These are phyloP conservation scores for Tiliacea aurago DNA, from an alignment of 2,888 invertebrate genomes.

Conservation along the genomic window DNA sequence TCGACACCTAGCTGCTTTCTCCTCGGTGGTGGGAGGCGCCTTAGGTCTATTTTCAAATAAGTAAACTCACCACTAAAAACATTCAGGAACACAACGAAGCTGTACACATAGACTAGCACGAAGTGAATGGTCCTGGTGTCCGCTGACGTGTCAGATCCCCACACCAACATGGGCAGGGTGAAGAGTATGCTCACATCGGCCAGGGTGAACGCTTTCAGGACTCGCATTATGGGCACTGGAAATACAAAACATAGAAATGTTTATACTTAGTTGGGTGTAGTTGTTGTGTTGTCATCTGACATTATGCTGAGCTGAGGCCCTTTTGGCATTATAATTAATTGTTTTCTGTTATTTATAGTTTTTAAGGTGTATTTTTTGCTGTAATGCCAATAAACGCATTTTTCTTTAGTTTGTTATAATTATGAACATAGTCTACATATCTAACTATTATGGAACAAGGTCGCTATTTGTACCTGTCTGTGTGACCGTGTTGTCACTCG, in stretches of 20 bases:
- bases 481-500: neutral
- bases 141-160: slow-evolving; percentile 84
- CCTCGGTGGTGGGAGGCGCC: too few species aligned
- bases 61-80: slow-evolving; percentile 91
- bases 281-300: too few species aligned
- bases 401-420: too few species aligned
- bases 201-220: slow-evolving; percentile 91
- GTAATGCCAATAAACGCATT: too few species aligned
- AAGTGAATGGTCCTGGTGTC: slow-evolving; percentile 85
- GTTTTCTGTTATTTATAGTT: too few species aligned
- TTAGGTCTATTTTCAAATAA: neutral
- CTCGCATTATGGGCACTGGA: slow-evolving; percentile 74
- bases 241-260: slow-evolving; percentile 30
- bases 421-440: neutral
- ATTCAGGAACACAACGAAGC: slow-evolving; percentile 91
- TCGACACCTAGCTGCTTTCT: neutral
- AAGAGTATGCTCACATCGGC: slow-evolving; percentile 91
- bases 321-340: too few species aligned
- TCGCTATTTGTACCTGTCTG: neutral
- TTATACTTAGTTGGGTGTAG: neutral
- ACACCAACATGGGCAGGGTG: slow-evolving; percentile 91
- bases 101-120: slow-evolving; percentile 92
- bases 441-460: neutral
- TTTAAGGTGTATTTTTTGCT: too few species aligned
- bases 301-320: too few species aligned